Evolutionary conservation across 2,113 vertebrate species (phyloP).

Genomic region (Nipponia nippon): DNA sequence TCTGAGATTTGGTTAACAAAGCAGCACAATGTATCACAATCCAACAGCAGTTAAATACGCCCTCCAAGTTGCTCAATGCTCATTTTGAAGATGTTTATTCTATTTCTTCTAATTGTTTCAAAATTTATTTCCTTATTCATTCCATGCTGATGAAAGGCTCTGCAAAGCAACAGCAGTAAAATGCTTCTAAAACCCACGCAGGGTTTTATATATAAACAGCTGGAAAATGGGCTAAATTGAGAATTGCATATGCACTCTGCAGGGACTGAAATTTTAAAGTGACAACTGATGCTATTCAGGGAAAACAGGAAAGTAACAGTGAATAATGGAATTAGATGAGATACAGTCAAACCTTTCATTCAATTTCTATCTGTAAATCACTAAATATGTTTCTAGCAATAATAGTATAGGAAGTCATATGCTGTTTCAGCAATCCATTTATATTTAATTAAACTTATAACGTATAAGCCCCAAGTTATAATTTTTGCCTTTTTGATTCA

Average conservation of each 20-base stretch:
- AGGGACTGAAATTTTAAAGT: not conserved
- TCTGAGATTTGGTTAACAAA: not conserved
- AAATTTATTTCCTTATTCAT: constrained; percentile 24
- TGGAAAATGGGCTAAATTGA: not conserved
- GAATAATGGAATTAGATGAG: not conserved
- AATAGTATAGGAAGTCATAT: not conserved
- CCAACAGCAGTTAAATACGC: not conserved
- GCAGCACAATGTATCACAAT: not conserved
- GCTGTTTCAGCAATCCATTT: not conserved
- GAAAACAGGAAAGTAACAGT: not conserved
- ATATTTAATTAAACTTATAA: constrained; percentile 31
- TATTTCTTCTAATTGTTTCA: constrained; percentile 7
- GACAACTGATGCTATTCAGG: not conserved
- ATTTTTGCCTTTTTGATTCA: constrained; percentile 28
- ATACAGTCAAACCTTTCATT: not conserved
- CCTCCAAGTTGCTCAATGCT: not conserved
- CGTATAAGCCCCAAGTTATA: not conserved
- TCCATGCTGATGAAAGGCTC: not conserved
- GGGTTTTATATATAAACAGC: not conserved
- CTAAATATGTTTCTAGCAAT: not conserved
- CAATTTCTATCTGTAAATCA: constrained; percentile 1
- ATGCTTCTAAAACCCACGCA: not conserved
- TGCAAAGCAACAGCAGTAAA: not conserved
- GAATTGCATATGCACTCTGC: not conserved
- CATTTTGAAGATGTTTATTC: not conserved